Evolutionary conservation across 2,113 vertebrate genomes (phyloP).

Genomic region (Neomonachus schauinslandi): DNA sequence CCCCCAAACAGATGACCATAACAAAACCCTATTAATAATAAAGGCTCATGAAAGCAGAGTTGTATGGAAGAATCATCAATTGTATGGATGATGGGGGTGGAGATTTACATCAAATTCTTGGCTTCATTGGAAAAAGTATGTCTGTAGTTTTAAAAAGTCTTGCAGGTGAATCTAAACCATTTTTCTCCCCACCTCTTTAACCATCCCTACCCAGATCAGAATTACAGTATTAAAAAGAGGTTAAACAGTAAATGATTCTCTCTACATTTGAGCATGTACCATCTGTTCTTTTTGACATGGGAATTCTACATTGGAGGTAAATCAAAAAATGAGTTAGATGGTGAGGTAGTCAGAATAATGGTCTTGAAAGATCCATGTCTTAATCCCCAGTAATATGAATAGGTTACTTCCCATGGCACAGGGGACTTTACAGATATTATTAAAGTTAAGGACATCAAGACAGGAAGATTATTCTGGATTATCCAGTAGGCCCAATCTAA

Average conservation of each 20-base stretch:
- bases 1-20: not conserved
- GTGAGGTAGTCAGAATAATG: not conserved
- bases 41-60: not conserved
- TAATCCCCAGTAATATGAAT: not conserved
- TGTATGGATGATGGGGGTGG: not conserved
- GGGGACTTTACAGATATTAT: not conserved
- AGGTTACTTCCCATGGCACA: not conserved
- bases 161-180: not conserved
- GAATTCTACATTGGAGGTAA: not conserved
- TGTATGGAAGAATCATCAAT: not conserved
- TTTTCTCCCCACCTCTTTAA: not conserved
- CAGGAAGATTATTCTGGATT: not conserved
- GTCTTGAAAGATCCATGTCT: not conserved
- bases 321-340: not conserved
- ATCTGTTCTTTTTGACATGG: not conserved
- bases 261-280: not conserved
- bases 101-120: not conserved
- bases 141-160: not conserved
- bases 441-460: not conserved
- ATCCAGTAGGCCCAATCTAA: not conserved
- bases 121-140: not conserved
- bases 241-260: not conserved
- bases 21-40: not conserved
- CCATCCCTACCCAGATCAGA: not conserved
- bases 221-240: not conserved